These are phyloP conservation scores for Stenotaenia linearis DNA, from an alignment of 2,888 invertebrate species.

Conservation along the genomic window DNA sequence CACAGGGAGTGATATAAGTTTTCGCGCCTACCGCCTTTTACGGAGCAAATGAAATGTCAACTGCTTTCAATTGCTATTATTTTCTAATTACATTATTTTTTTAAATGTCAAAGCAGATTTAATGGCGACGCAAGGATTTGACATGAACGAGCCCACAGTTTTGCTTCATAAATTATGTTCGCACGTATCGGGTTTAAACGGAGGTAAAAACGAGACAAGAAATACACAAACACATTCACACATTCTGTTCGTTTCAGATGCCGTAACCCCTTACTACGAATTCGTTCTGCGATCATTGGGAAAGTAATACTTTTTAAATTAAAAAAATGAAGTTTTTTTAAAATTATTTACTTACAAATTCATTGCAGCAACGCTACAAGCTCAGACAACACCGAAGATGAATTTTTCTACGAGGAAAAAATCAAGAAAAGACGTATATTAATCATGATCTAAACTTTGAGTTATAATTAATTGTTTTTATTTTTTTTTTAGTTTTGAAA, in stretches of 20 bases:
- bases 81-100: neutral
- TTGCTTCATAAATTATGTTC: neutral
- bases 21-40: neutral
- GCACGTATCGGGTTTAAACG: neutral
- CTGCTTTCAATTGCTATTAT: neutral
- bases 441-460: neutral
- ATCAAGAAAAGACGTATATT: slow-evolving; percentile 27
- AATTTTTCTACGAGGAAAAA: slow-evolving; percentile 21
- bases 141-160: neutral
- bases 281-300: neutral
- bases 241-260: neutral
- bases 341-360: neutral
- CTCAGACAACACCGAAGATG: neutral
- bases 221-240: neutral
- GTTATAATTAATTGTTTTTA: neutral
- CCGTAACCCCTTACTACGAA: neutral
- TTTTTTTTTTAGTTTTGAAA: neutral
- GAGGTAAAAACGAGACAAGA: neutral
- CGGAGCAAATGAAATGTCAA: neutral
- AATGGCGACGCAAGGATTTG: neutral
- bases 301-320: neutral
- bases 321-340: neutral
- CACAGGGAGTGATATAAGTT: neutral
- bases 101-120: neutral
- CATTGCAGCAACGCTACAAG: neutral